Conservation (phyloP, 2,888 invertebrate species). For the Drosophila pegasa region DNA sequence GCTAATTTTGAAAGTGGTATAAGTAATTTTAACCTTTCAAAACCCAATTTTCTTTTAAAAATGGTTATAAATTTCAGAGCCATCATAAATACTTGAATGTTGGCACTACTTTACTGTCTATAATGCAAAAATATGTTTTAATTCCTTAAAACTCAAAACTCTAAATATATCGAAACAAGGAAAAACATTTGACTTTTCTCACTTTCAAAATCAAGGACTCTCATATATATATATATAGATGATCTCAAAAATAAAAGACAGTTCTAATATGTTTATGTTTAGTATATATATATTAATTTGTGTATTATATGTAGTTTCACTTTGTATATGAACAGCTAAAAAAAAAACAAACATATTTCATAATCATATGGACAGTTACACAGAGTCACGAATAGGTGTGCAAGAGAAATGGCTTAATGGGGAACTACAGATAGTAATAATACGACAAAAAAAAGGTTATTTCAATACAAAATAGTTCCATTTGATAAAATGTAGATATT, state of each 20-base stretch:
- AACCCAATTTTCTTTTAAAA: too few relatives aligned
- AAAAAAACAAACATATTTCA: constrained; percentile 45
- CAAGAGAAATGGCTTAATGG: constrained; percentile 62
- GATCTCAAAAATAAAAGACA: constrained; percentile 32
- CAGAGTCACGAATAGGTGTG: constrained; percentile 38
- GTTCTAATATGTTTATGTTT: constrained; percentile 26
- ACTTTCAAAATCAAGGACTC: too few relatives aligned
- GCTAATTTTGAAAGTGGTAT: too few relatives aligned
- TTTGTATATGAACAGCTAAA: constrained; percentile 46
- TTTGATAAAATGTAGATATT: constrained; percentile 14
- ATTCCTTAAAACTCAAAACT: too few relatives aligned
- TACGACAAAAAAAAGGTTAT: constrained; percentile 10
- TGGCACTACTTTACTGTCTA: too few relatives aligned
- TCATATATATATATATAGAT: constrained; percentile 3
- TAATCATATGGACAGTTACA: constrained; percentile 40
- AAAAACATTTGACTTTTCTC: too few relatives aligned
- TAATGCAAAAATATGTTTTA: too few relatives aligned
- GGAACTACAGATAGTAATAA: constrained; percentile 56
- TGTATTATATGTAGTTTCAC: constrained; percentile 33
- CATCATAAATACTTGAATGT: too few relatives aligned
- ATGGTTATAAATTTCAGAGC: too few relatives aligned
- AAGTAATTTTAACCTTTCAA: too few relatives aligned
- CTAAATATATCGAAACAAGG: too few relatives aligned
- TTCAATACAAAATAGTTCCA: constrained; percentile 23
- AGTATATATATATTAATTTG: constrained; percentile 29